phyloP scores from a whole-genome alignment of 1,140 invertebrate genomes.

The Drosophila pallidifrons region DNA sequence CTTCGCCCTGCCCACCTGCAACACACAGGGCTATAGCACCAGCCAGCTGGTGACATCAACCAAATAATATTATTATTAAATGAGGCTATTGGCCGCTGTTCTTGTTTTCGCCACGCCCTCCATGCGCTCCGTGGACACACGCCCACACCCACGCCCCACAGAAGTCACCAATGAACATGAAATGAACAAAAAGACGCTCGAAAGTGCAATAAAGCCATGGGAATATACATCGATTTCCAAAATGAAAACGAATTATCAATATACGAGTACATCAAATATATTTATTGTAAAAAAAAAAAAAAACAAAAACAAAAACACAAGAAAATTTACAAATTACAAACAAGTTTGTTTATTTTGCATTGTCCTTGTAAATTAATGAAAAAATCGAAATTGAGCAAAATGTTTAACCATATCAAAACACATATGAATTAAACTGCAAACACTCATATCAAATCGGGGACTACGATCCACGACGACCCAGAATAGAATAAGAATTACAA shows the following conservation, averaged over 20 bases:
- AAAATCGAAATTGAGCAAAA: neutral
- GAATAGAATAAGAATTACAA: constrained; percentile 18
- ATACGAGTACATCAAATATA: constrained; percentile 33
- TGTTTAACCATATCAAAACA: constrained; percentile 47
- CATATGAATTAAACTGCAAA: constrained; percentile 37
- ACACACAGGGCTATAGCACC: constrained; percentile 92
- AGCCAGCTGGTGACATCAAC: constrained; percentile 93
- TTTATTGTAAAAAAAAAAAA: constrained; percentile 48
- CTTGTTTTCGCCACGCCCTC: constrained; percentile 23
- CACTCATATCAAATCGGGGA: constrained; percentile 41
- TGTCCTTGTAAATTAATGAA: constrained; percentile 41
- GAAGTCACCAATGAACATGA: constrained; percentile 31
- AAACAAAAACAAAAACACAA: constrained; percentile 20
- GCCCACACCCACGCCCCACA: constrained; percentile 1
- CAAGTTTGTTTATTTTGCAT: constrained; percentile 11
- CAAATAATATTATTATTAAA: constrained; percentile 89
- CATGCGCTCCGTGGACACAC: constrained; percentile 17
- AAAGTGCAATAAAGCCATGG: constrained; percentile 73
- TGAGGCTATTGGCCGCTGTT: constrained; percentile 58
- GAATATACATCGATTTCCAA: constrained; percentile 36
- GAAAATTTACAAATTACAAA: neutral
- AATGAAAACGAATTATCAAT: constrained; percentile 34
- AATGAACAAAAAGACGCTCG: constrained; percentile 63
- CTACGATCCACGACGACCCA: neutral
- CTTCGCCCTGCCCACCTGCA: constrained; percentile 95